Evolutionary conservation across 2,888 invertebrate genomes (phyloP).

Genomic region (Andrena marginata): DNA sequence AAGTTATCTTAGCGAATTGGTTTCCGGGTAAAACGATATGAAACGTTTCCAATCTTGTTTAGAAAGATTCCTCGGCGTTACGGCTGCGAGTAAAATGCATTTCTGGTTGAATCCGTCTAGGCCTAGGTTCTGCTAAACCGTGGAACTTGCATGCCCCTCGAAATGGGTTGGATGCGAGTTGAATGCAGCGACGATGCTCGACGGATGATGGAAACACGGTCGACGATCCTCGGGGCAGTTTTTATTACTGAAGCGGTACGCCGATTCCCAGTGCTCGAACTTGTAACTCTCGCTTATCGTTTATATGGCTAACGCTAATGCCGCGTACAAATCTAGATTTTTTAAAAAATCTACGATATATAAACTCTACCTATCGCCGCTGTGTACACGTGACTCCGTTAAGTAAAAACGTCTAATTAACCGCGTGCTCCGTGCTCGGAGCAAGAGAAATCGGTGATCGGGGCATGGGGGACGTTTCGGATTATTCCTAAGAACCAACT

Average conservation of each 20-base stretch:
- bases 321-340: conserved; percentile 81
- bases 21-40: conserved; percentile 29
- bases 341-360: conserved; percentile 78
- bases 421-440: conserved; percentile 46
- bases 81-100: conserved; percentile 37
- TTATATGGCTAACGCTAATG: conserved; percentile 66
- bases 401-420: conserved; percentile 64
- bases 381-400: conserved; percentile 75
- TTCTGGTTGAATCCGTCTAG: conserved; percentile 48
- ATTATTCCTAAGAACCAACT: conserved; percentile 80
- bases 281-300: conserved; percentile 45
- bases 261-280: conserved; percentile 44
- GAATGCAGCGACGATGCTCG: conserved; percentile 39
- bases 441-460: conserved; percentile 52
- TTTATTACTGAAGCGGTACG: conserved; percentile 35
- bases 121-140: conserved; percentile 56
- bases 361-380: conserved; percentile 78
- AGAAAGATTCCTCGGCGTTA: conserved; percentile 7
- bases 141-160: background rate
- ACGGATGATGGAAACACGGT: conserved; percentile 45
- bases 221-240: conserved; percentile 55
- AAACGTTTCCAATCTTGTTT: conserved; percentile 5
- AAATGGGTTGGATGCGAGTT: conserved; percentile 40
- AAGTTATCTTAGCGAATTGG: background rate
- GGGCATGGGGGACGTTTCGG: conserved; percentile 45